Evolutionary conservation across 2,888 invertebrate genomes (phyloP).

Genomic region (Nomada lathburiana): DNA sequence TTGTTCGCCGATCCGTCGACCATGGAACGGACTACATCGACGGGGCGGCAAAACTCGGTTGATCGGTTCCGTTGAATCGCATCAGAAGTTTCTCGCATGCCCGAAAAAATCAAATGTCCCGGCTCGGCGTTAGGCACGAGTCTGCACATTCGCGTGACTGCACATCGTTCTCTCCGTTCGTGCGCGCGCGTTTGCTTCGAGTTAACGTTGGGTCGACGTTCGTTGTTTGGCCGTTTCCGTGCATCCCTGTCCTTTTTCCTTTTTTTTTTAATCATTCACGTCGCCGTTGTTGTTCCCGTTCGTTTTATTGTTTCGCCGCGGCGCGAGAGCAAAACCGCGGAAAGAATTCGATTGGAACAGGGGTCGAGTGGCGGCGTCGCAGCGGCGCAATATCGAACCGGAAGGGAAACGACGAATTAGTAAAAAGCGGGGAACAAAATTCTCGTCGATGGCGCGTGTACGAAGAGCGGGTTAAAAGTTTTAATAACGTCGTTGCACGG

Average conservation of each 20-base stretch:
- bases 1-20: conserved; percentile 14
- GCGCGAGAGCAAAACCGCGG: neutral
- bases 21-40: conserved; percentile 31
- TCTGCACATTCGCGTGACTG: conserved; percentile 36
- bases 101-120: conserved; percentile 40
- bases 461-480: conserved; percentile 16
- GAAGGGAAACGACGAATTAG: neutral
- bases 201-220: neutral
- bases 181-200: neutral
- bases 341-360: conserved; percentile 8
- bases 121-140: conserved; percentile 24
- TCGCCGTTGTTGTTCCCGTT: neutral
- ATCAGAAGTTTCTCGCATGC: conserved; percentile 16
- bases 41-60: conserved; percentile 5
- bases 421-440: neutral
- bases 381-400: neutral
- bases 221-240: neutral
- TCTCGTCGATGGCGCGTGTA: neutral
- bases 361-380: neutral
- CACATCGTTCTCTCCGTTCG: conserved; percentile 20
- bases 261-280: too few relatives aligned
- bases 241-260: neutral
- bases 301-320: neutral
- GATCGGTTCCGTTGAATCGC: conserved; percentile 45
- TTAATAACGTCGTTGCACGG: conserved; percentile 31